phyloP scores from a whole-genome alignment of 1,140 invertebrate genomes.

The Bombus soroeensis region DNA sequence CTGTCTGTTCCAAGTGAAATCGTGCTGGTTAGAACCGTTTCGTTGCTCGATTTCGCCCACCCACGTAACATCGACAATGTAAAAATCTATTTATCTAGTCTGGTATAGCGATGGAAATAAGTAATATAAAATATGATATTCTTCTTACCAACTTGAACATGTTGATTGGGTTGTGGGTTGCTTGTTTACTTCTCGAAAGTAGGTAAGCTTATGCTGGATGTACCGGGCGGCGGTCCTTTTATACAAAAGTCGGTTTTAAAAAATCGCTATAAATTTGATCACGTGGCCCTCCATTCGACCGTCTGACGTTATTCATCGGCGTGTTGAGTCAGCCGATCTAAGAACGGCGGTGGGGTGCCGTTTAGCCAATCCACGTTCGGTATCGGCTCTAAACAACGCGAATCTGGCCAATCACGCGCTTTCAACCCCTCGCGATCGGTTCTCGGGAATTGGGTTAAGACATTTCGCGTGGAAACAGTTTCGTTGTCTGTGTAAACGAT shows the following conservation, averaged over 20 bases:
- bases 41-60: not conserved
- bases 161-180: slow-evolving; percentile 73
- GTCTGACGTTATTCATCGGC: slow-evolving; percentile 74
- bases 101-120: not conserved
- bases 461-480: slow-evolving; percentile 39
- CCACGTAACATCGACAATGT: too few species aligned
- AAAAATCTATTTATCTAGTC: not conserved
- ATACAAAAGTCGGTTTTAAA: slow-evolving; percentile 74
- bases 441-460: slow-evolving; percentile 62
- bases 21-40: not conserved
- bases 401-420: slow-evolving; percentile 63
- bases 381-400: slow-evolving; percentile 53
- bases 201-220: slow-evolving; percentile 74
- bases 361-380: slow-evolving; percentile 56
- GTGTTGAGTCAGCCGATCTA: slow-evolving; percentile 74
- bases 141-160: slow-evolving; percentile 83
- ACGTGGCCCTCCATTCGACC: slow-evolving; percentile 68
- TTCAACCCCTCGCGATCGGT: slow-evolving; percentile 71
- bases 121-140: slow-evolving; percentile 10
- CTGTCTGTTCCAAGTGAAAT: not conserved
- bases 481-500: slow-evolving; percentile 5
- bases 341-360: slow-evolving; percentile 39
- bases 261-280: slow-evolving; percentile 74
- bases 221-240: slow-evolving; percentile 70
- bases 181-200: slow-evolving; percentile 78